These are phyloP conservation scores for Aphidius colemani DNA, from an alignment of 2,888 invertebrate species.

Conservation along the genomic window DNA sequence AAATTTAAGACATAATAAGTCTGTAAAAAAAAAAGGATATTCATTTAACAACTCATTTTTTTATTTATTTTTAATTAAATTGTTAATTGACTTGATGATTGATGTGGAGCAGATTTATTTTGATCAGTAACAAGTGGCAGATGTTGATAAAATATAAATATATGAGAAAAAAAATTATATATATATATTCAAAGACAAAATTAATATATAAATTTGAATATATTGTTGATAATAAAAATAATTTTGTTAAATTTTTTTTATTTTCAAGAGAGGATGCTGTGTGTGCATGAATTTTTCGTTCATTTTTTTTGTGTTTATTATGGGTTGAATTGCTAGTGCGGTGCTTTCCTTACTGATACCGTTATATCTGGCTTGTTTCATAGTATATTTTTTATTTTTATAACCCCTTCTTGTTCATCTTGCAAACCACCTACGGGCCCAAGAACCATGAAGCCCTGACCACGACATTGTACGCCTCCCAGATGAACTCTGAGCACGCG, in stretches of 20 bases:
- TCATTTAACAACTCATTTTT: background rate
- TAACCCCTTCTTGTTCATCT: slow-evolving; percentile 4
- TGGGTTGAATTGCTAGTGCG: slow-evolving; percentile 33
- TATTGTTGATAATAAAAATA: background rate
- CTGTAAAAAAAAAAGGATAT: background rate
- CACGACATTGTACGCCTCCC: slow-evolving; percentile 38
- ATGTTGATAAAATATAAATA: background rate
- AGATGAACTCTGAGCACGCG: slow-evolving; percentile 42
- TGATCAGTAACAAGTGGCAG: too few relatives aligned
- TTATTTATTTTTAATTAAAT: background rate
- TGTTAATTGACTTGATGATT: too few relatives aligned
- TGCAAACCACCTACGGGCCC: slow-evolving; percentile 7
- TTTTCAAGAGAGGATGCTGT: background rate
- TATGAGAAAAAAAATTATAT: background rate
- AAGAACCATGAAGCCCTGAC: slow-evolving; percentile 31
- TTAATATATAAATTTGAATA: background rate
- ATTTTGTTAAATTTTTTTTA: background rate
- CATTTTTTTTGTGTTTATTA: slow-evolving; percentile 28
- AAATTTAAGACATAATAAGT: background rate
- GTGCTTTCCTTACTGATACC: slow-evolving; percentile 41
- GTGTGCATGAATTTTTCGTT: slow-evolving; percentile 23
- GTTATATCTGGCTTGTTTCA: slow-evolving; percentile 32
- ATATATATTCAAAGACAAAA: background rate
- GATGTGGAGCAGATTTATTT: too few relatives aligned
- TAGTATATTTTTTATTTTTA: slow-evolving; percentile 9